Percentiles rank a stretch among this genome's conserved stretches.
Conservation (phyloP, 2,888 invertebrate genomes). For the Leptodirus hochenwartii region DNA sequence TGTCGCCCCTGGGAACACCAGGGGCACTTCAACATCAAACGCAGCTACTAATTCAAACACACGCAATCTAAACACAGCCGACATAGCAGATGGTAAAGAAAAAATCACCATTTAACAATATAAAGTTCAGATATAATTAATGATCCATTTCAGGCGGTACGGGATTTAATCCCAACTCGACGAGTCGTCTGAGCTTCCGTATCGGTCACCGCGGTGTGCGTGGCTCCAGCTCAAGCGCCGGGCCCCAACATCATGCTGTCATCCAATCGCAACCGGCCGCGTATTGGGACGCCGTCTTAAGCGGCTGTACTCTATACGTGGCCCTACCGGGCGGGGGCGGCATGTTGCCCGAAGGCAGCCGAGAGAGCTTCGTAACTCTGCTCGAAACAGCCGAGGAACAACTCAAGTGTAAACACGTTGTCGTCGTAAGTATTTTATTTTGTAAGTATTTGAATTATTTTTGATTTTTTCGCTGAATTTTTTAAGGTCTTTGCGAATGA, state of each 20-base stretch:
- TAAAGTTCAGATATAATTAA: too few relatives aligned
- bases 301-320: conserved; percentile 66
- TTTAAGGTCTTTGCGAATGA: conserved; percentile 29
- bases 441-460: background rate
- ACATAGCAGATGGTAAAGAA: too few relatives aligned
- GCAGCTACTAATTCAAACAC: too few relatives aligned
- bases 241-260: too few relatives aligned
- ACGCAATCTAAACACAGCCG: conserved; percentile 2
- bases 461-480: conserved; percentile 2
- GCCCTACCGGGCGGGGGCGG: conserved; percentile 70
- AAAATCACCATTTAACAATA: too few relatives aligned
- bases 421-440: conserved; percentile 33
- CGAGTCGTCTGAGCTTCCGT: conserved; percentile 27
- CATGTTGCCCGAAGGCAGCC: conserved; percentile 77
- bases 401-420: conserved; percentile 62
- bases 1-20: conserved; percentile 91
- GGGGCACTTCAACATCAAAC: conserved; percentile 23
- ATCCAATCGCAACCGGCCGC: too few relatives aligned
- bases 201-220: conserved; percentile 27
- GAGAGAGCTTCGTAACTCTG: conserved; percentile 85
- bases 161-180: too few relatives aligned
- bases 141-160: too few relatives aligned
- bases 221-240: too few relatives aligned
- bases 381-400: conserved; percentile 93
- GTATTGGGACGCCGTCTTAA: conserved; percentile 29